These are phyloP conservation scores for Hirtodrosophila alboralis DNA, from an alignment of 2,888 invertebrate species.

Conservation along the genomic window DNA sequence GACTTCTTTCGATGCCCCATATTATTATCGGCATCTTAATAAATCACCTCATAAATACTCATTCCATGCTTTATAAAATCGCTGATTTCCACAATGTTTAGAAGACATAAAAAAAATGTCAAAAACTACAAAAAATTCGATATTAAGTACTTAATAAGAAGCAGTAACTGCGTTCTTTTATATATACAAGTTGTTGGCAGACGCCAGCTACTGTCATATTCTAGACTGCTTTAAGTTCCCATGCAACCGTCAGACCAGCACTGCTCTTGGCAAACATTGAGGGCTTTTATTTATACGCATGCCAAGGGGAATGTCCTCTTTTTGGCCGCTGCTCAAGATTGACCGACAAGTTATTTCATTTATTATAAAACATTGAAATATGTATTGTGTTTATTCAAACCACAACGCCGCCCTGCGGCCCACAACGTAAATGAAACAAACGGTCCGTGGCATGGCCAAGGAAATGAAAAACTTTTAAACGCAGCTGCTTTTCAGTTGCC, in stretches of 20 bases:
- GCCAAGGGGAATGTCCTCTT: slow-evolving; percentile 41
- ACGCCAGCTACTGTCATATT: slow-evolving; percentile 15
- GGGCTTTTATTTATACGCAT: slow-evolving; percentile 19
- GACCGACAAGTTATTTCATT: slow-evolving; percentile 72
- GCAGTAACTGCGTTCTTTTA: slow-evolving; percentile 39
- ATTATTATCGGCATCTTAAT: no score
- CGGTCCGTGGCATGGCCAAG: slow-evolving; percentile 31
- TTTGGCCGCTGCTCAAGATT: slow-evolving; percentile 47
- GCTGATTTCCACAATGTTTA: slow-evolving; percentile 14
- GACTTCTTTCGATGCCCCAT: no score
- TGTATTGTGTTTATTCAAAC: slow-evolving; percentile 69
- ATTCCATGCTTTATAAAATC: background rate
- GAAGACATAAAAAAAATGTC: slow-evolving; percentile 4
- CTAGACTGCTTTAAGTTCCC: no score
- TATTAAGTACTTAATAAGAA: slow-evolving; percentile 52
- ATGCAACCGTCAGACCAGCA: background rate
- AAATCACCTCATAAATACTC: no score
- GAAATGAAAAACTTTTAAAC: slow-evolving; percentile 71
- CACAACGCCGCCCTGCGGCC: background rate
- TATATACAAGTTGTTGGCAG: slow-evolving; percentile 7
- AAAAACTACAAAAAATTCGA: slow-evolving; percentile 10
- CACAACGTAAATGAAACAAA: slow-evolving; percentile 45
- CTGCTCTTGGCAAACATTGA: slow-evolving; percentile 31
- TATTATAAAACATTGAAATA: slow-evolving; percentile 74
- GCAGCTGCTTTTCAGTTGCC: slow-evolving; percentile 47